phyloP scores from a whole-genome alignment of 2,113 vertebrate species.

The Ceyx melanurus region DNA sequence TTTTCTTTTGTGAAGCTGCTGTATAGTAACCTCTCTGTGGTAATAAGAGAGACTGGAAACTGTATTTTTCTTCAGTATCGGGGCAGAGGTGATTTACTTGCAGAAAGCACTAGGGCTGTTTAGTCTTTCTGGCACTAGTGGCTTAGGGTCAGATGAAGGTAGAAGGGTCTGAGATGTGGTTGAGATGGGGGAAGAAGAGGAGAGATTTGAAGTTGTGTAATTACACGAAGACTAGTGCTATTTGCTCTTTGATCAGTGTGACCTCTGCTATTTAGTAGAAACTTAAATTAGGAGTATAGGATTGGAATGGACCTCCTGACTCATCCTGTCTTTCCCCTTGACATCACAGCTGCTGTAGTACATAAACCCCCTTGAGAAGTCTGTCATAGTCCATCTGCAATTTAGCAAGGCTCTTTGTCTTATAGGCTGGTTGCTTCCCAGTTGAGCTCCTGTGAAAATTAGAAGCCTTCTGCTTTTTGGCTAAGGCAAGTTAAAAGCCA shows the following conservation, averaged over 20 bases:
- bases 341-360: background rate
- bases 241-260: background rate
- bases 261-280: background rate
- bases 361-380: background rate
- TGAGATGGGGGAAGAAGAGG: background rate
- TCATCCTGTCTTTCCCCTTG: background rate
- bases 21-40: background rate
- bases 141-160: background rate
- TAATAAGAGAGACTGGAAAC: background rate
- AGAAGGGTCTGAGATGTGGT: background rate
- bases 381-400: background rate
- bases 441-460: background rate
- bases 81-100: background rate
- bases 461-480: background rate
- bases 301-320: background rate
- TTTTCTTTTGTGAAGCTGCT: background rate
- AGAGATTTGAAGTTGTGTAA: background rate
- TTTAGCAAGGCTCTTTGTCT: background rate
- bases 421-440: background rate
- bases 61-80: background rate
- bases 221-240: background rate
- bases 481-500: background rate
- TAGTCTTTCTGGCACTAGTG: background rate
- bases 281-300: background rate
- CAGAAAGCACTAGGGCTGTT: background rate